Evolutionary conservation across 2,797 vertebrate genomes (phyloP).

Genomic region (Chelidonichthys spinosus): DNA sequence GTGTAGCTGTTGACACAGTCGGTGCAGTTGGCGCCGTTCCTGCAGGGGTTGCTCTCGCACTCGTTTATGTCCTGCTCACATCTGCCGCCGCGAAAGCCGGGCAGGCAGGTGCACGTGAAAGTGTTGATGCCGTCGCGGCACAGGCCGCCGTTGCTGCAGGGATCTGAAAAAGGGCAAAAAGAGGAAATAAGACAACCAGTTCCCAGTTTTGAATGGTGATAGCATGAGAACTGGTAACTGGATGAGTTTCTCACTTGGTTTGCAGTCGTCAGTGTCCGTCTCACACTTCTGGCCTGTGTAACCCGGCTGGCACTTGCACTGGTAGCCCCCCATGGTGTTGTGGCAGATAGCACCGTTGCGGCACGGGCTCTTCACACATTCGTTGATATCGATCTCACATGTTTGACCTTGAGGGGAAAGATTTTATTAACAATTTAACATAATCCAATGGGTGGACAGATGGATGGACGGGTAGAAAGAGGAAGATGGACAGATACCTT

Average conservation of each 20-base stretch:
- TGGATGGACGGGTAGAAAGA: not conserved
- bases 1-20: conserved; percentile 97
- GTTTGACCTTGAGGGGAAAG: conserved; percentile 86
- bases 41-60: conserved; percentile 95
- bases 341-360: conserved; percentile 89
- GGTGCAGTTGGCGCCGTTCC: conserved; percentile 94
- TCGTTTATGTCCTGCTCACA: conserved; percentile 96
- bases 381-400: conserved; percentile 93
- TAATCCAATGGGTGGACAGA: not conserved
- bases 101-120: conserved; percentile 90
- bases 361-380: conserved; percentile 94
- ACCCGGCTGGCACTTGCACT: conserved; percentile 90
- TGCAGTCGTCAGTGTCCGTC: conserved; percentile 89
- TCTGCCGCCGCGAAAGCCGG: conserved; percentile 90
- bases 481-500: conserved; percentile 84
- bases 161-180: conserved; percentile 82
- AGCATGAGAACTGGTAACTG: not conserved
- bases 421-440: not conserved
- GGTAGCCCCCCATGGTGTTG: conserved; percentile 90
- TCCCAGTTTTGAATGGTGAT: not conserved
- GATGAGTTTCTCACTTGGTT: conserved; percentile 86
- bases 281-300: conserved; percentile 92
- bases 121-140: conserved; percentile 87
- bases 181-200: conserved; percentile 3
- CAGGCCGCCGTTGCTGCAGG: conserved; percentile 93